These are phyloP conservation scores for Notarius quadriscutis DNA, from an alignment of 2,113 vertebrate genomes.

Conservation along the genomic window DNA sequence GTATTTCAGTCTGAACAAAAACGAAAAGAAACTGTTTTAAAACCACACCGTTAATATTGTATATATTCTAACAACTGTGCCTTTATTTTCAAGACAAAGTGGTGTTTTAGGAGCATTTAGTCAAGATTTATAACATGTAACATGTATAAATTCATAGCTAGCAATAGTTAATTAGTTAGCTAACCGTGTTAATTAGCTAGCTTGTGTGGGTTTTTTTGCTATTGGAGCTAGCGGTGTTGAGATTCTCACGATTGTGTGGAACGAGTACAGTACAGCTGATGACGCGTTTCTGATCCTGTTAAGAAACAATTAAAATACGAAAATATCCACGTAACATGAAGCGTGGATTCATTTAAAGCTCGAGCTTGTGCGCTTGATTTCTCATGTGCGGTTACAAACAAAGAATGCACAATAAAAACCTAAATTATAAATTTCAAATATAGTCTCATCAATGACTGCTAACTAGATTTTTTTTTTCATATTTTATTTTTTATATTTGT, in stretches of 20 bases:
- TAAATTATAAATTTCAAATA: not conserved
- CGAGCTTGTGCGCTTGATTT: not conserved
- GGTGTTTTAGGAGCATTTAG: not conserved
- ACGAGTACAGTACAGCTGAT: not conserved
- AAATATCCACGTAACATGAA: not conserved
- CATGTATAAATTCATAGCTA: not conserved
- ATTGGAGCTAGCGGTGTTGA: not conserved
- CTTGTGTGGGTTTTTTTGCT: not conserved
- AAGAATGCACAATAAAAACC: not conserved
- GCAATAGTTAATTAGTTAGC: not conserved
- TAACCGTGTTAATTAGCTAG: not conserved
- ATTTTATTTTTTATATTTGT: no score
- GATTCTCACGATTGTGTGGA: not conserved
- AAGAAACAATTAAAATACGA: not conserved
- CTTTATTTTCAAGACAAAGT: not conserved
- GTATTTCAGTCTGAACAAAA: no score
- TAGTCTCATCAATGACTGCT: not conserved
- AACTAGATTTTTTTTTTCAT: no score
- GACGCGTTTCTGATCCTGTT: not conserved
- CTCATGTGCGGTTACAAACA: not conserved
- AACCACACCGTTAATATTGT: not conserved
- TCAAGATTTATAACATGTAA: not conserved
- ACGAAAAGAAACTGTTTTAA: not conserved
- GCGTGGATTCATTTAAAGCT: not conserved
- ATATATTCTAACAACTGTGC: not conserved